phyloP scores from a whole-genome alignment of 1,140 invertebrate species.

The Papilio polytes region DNA sequence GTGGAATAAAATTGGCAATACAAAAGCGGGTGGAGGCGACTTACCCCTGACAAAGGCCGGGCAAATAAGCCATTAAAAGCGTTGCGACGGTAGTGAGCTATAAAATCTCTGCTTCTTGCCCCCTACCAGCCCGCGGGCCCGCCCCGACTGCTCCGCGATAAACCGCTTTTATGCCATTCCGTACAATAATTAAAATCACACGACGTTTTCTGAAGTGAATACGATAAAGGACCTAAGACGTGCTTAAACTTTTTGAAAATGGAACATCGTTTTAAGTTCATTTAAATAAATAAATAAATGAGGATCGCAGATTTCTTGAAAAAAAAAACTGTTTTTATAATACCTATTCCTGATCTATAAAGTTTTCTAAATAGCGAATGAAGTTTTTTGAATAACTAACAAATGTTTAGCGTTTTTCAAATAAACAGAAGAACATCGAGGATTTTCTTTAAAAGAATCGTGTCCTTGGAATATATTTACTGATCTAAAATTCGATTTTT shows the following conservation, averaged over 20 bases:
- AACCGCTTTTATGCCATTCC: slow-evolving; percentile 78
- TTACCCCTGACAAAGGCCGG: slow-evolving; percentile 72
- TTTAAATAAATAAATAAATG: neutral
- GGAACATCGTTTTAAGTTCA: neutral
- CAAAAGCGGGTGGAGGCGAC: slow-evolving; percentile 59
- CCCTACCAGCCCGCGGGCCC: slow-evolving; percentile 50
- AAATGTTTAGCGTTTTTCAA: neutral
- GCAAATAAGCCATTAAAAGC: slow-evolving; percentile 82
- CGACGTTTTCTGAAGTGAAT: slow-evolving; percentile 68
- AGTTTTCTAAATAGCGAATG: too few relatives aligned
- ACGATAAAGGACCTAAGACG: slow-evolving; percentile 71
- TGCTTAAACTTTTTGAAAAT: slow-evolving; percentile 43
- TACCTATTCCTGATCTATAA: too few relatives aligned
- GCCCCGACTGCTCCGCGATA: slow-evolving; percentile 55
- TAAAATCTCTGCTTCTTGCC: slow-evolving; percentile 81
- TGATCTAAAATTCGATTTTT: slow-evolving; percentile 14
- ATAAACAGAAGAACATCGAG: neutral
- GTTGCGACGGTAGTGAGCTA: slow-evolving; percentile 75
- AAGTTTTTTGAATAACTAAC: neutral
- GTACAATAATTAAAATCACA: slow-evolving; percentile 81
- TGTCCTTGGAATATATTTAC: neutral
- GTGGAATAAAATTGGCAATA: slow-evolving; percentile 76
- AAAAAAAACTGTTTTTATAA: too few relatives aligned
- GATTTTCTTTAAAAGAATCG: neutral
- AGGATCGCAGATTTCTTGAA: too few relatives aligned